Evolutionary conservation across 2,797 vertebrate species (phyloP).

Genomic region (Salarias fasciatus): DNA sequence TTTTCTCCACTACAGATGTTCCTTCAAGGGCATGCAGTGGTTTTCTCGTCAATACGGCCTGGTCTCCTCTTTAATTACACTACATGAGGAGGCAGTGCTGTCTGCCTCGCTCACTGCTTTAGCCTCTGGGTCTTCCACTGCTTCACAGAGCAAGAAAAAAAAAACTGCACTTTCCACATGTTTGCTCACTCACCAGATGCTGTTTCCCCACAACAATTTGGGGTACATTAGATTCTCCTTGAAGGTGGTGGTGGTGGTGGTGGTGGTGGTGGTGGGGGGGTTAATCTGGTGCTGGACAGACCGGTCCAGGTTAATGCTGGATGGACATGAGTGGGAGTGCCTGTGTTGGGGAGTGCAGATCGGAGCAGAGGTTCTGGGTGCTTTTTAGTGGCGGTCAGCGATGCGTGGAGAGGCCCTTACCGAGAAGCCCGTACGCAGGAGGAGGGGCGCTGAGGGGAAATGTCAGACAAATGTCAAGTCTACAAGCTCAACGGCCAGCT

Average conservation of each 20-base stretch:
- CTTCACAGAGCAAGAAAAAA: conserved; percentile 43
- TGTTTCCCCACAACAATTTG: conserved; percentile 29
- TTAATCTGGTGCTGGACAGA: conserved; percentile 12
- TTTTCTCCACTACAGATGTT: conserved; percentile 85
- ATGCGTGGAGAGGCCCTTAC: conserved; percentile 58
- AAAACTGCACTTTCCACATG: conserved; percentile 49
- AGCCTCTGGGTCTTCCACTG: conserved; percentile 63
- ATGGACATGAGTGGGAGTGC: conserved; percentile 55
- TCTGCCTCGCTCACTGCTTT: conserved; percentile 65
- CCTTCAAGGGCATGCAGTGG: conserved; percentile 83
- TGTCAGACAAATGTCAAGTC: conserved; percentile 88
- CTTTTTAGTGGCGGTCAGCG: conserved; percentile 61
- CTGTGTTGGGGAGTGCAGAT: conserved; percentile 42
- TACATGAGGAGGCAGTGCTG: conserved; percentile 73
- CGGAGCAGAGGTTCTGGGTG: conserved; percentile 47
- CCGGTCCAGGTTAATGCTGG: conserved; percentile 45
- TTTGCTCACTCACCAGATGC: conserved; percentile 46
- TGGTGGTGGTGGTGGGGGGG: too few relatives aligned
- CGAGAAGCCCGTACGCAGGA: conserved; percentile 42
- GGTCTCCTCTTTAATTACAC: conserved; percentile 85
- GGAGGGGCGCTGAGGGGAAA: conserved; percentile 71
- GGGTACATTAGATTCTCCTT: conserved; percentile 16
- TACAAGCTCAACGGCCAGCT: conserved; percentile 68
- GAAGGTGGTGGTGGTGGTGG: too few relatives aligned
- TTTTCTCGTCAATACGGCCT: conserved; percentile 83